Conservation (phyloP, 2,888 invertebrate species). For the Drosophila aldrichi region DNA sequence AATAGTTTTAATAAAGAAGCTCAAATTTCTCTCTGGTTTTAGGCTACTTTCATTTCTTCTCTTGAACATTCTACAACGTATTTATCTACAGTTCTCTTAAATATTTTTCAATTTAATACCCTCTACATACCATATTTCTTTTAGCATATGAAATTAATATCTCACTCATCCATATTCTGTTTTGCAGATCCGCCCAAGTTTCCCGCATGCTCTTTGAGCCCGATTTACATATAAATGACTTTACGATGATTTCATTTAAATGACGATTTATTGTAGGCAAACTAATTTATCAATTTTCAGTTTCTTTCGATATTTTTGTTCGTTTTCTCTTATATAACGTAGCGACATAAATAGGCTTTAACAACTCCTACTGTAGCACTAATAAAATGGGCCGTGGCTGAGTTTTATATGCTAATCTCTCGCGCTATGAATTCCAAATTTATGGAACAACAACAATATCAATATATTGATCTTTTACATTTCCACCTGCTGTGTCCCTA, state of each 20-base stretch:
- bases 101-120: not conserved
- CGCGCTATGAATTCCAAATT: conserved; percentile 61
- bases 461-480: conserved; percentile 52
- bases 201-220: conserved; percentile 22
- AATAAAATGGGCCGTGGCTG: conserved; percentile 34
- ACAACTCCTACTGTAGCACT: conserved; percentile 53
- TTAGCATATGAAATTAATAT: not conserved
- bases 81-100: no score
- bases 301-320: not conserved
- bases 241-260: conserved; percentile 61
- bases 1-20: not conserved
- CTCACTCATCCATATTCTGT: not conserved
- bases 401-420: conserved; percentile 64
- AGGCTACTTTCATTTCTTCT: not conserved
- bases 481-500: conserved; percentile 77
- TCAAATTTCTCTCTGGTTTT: not conserved
- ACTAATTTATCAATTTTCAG: conserved; percentile 62
- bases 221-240: conserved; percentile 58
- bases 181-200: conserved; percentile 8
- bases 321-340: conserved; percentile 36
- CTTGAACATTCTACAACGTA: not conserved
- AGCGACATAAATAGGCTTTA: conserved; percentile 67
- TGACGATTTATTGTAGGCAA: conserved; percentile 60
- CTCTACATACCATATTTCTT: not conserved
- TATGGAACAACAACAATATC: conserved; percentile 39